Percentiles rank a stretch among this genome's conserved stretches.
phyloP scores from a whole-genome alignment of 2,888 invertebrate species.

The Chromoteleia sp. region DNA sequence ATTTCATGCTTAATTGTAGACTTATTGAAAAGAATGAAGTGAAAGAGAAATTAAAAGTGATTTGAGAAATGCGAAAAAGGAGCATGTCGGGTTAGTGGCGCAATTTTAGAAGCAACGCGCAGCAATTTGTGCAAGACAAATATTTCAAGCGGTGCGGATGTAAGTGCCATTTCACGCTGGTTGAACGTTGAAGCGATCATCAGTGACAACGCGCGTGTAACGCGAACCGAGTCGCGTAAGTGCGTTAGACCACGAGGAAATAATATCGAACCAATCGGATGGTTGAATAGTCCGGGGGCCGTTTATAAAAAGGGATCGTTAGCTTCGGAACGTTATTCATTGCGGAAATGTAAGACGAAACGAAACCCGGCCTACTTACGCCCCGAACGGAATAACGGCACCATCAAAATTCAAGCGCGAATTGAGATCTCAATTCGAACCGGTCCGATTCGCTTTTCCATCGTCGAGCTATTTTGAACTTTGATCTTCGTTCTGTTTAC shows the following conservation, averaged over 20 bases:
- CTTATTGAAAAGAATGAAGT: no score
- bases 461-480: constrained; percentile 23
- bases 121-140: constrained; percentile 32
- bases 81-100: no score
- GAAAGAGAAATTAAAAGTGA: no score
- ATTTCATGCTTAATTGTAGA: no score
- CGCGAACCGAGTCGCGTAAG: constrained; percentile 53
- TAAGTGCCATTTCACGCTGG: constrained; percentile 68
- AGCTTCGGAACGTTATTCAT: constrained; percentile 61
- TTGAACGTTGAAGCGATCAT: constrained; percentile 67
- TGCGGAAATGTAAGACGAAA: constrained; percentile 65
- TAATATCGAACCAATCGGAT: constrained; percentile 66
- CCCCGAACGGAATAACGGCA: constrained; percentile 48
- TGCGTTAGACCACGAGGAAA: constrained; percentile 64
- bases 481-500: constrained; percentile 23
- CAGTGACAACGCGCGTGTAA: constrained; percentile 57
- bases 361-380: constrained; percentile 52
- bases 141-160: constrained; percentile 50
- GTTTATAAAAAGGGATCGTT: constrained; percentile 68
- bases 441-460: neutral
- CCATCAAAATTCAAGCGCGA: constrained; percentile 38
- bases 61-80: no score
- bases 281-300: constrained; percentile 58
- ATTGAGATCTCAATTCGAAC: constrained; percentile 37
- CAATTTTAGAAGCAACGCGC: neutral